Evolutionary conservation across 92 coral and sea anemone species (phyloP), one percentile per base, ranked within the genome.

Genomic region (Palythoa caribaeorum): DNA sequence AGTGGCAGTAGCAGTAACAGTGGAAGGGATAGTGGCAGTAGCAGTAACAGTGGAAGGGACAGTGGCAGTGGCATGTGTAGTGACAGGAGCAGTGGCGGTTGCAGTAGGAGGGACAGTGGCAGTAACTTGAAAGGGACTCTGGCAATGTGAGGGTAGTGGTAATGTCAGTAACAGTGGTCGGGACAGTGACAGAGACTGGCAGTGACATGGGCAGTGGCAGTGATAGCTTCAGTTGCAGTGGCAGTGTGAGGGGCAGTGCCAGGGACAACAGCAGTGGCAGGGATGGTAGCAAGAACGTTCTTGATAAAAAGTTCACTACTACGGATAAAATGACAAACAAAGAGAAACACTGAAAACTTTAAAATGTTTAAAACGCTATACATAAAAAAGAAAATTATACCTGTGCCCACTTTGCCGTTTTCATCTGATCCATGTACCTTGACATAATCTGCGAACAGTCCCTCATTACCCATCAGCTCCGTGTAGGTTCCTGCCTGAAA

Each of bases 371-470:
- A 69, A 69, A 35, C 14, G 12, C 14, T 20, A 2, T 3, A 6
- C 9, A 9, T 17, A 65, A 17, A 35, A 70, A 70, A 14, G 13
- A 21, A 3, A 20, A 48, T 3, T 40, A 38, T 73, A 60, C 91
- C 55, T 3, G 36, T 66, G 20, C 79, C 73, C 37, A 92, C 84
- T 40, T 78, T 87, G 50, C 62, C 14, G 48, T 68, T 89, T 20
- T 88, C 90, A 38, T 95, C 99, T 19, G 75, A 79, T 38, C 88
- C 94, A 80, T 92, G 92, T 0, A 94, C 90, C 50, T 92, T 94
- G 3, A 97, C 71, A 52, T 94, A 95, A 79, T 97, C 98, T 11
- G 99, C 98, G 72, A 97, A 95, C 57, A 93, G 86, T 63, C 97
- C 96, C 15, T 94, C 93, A 62, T 91, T 94, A 9, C 90, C 83